Percentiles rank a stretch among this genome's conserved stretches.
Conservation (phyloP, 2,797 vertebrate genomes). For the Periparus ater region DNA sequence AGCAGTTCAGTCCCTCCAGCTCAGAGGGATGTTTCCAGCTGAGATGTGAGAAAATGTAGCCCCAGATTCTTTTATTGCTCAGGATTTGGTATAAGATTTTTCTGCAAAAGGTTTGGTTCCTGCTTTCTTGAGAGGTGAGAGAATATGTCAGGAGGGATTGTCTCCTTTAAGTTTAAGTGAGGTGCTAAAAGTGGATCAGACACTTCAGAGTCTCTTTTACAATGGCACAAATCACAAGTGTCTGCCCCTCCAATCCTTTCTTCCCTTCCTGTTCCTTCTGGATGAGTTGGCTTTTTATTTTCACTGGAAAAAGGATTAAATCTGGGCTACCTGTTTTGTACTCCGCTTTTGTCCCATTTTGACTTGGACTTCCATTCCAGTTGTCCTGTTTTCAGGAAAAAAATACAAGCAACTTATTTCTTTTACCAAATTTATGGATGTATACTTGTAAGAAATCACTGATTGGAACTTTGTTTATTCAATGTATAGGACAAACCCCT, state of each 20-base stretch:
- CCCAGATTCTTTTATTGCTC: not conserved
- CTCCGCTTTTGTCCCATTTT: not conserved
- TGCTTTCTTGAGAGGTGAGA: not conserved
- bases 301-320: not conserved
- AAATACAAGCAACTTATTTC: not conserved
- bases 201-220: not conserved
- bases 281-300: not conserved
- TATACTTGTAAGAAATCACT: not conserved
- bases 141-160: not conserved
- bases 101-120: not conserved
- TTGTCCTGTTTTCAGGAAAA: not conserved
- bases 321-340: not conserved
- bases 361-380: not conserved
- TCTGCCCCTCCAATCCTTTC: not conserved
- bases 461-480: not conserved
- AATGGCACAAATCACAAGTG: not conserved
- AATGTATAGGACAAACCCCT: not conserved
- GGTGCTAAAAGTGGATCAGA: not conserved
- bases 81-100: not conserved
- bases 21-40: not conserved
- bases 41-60: not conserved
- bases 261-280: not conserved
- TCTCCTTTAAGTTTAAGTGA: not conserved
- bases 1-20: not conserved
- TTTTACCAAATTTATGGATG: not conserved